Evolutionary conservation across 2,888 invertebrate species (phyloP), one percentile per base, ranked within the genome.

Genomic region (Malacosoma neustria): DNA sequence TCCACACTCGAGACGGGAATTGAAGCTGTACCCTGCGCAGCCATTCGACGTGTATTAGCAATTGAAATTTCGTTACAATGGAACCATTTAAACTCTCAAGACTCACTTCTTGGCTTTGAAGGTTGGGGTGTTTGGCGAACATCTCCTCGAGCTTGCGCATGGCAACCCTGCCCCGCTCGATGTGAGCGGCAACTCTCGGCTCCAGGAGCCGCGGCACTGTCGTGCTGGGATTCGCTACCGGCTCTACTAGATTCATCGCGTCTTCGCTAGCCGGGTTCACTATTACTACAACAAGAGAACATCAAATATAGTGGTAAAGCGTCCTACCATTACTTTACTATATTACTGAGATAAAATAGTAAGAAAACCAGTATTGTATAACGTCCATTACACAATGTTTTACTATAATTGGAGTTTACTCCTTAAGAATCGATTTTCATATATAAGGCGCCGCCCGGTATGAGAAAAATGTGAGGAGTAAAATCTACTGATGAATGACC

Each of bases 111-210:
- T 92, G 90, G 49, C 91, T 93, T 69, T 93, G 93, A 31, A 92
- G 75, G 13, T 91, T 88, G 4, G 93, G 93, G 61, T 93, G 91
- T 44, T 92, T 90, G 14, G 90, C 91, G 64, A 95, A 94, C 54
- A 93, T 92, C 61, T 93, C 93, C 65, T 93, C 93, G 6, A 96
- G 81, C 13, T 90, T 86, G 0, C 90, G 87, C 89, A 93, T 91
- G 11, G 93, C 92, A 34, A 90, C 88, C 29, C 91, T 86, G n/a
- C 93, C 92, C 45, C 90, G 89, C 59, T 93, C 93, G 45, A 93
- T 92, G 59, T 94, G 92, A 3, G 91, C 90, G 3, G 94, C 91
- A 50, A 95, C 88, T 33, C 89, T 84, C 37, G 91, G 87, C 59
- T 89, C 89, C 41, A 86, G 65, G 46, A 87, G 69, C 3, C 73